Evolutionary conservation across 2,888 invertebrate genomes (phyloP), one percentile per base, ranked within the genome.

Genomic region (Ischnus inquisitorius): DNA sequence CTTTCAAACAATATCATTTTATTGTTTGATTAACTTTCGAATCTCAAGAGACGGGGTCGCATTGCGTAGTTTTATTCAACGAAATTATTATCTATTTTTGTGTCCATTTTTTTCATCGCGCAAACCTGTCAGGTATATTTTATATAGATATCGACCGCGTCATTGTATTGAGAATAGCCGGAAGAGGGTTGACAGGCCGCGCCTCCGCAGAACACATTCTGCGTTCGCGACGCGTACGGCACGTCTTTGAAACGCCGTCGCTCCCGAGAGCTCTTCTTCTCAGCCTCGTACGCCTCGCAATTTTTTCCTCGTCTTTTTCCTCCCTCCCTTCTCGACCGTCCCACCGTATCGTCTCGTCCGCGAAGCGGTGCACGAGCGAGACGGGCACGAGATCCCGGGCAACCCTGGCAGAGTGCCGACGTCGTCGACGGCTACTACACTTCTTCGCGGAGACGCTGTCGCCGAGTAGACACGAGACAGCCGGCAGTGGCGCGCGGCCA

Each of bases 391-490:
- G 82, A 82, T 76, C 85, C 86, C 83, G 84, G 84, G 85, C 84
- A 60, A 83, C 77, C 57, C 84, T 91, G 90, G 90, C 90, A 89
- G 84, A 88, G 85, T 90, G 91, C 91, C 89, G 89, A 89, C 88
- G 82, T 79, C 84, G 77, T 82, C 65, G 75, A 75, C 76, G 75
- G 4, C n/a, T 43, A 43, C 16, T 67, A 67, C 74, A 82, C 74
- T 84, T 72, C 80, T 72, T 82, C 82, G 85, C 82, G 34, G 34
- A 82, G 51, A 65, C 86, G 82, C 84, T 84, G 86, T 83, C 85
- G 82, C 86, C 77, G 78, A 80, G 79, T 34, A 84, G 85, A 87
- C 86, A 79, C 84, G 82, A 87, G 86, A 85, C 84, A 81, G 82
- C 68, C 82, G 86, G 81, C 86, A 87, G 72, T 69, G 72, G 69